Base-by-base conservation (phyloP, 2,888 invertebrate genomes). In the Ctenicera cuprea region DNA sequence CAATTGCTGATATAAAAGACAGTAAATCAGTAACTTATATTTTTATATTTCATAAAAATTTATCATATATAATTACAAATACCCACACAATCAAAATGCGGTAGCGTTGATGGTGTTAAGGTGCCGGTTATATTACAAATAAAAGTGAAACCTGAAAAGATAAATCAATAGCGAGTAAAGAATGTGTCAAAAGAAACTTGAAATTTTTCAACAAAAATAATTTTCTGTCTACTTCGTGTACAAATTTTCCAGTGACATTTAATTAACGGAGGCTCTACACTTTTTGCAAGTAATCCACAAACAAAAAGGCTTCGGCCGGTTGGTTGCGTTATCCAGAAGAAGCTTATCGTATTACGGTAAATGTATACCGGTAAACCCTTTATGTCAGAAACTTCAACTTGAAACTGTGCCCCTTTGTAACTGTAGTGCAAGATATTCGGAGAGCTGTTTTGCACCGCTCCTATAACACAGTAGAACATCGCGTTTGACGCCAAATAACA, bases 271-370 rank as follows among this genome's bases (percentile, higher is more conserved):
- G 33, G 33, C 57, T 43, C 45, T 33, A 30, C 57, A 59, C 45
- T 67, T 67, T 67, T 67, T 64, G 30, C 43, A 67, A 67, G 45
- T 67, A 67, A 67, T 67, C 57, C 57, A 57, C 57, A 67, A 67
- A 67, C 67, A 67, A 67, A 67, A 67, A 67, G 57, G 67, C 45
- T 54, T 45, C 43, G 38, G 26, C 43, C 67, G 67, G 54, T 43
- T 43, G 59, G 67, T 26, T 67, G 67, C 45, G 67, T 59, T 67
- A 45, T 67, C 41, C 59, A 57, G 67, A 67, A 67, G 67, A 67
- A 45, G 67, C 67, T 67, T 67, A 67, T 57, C 67, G 67, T 67
- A 67, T 67, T 67, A 67, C 43, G 16, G 67, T 59, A 67, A 59
- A 67, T 59, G 67, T 67, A 67, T 57, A 67, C 67, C 59, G 67